phyloP scores from a whole-genome alignment of 2,113 vertebrate species.

The Malurus cyaneus region DNA sequence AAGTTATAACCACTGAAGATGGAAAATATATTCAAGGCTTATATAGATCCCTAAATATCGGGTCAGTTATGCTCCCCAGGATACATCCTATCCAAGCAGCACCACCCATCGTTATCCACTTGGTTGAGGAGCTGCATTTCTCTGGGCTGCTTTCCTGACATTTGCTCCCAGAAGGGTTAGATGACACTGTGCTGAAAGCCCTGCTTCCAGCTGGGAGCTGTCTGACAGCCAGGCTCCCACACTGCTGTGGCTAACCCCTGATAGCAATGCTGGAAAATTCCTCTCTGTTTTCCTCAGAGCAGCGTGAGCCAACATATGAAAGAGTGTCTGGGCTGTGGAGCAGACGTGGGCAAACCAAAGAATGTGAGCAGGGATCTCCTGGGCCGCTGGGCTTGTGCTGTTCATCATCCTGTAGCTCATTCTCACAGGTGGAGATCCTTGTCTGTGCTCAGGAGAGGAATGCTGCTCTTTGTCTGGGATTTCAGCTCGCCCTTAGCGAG shows the following conservation, averaged over 20 bases:
- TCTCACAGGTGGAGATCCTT: background rate
- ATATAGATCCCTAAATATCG: background rate
- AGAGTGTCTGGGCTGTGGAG: background rate
- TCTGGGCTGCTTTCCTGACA: background rate
- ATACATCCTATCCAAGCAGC: background rate
- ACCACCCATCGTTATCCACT: background rate
- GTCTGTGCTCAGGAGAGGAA: background rate
- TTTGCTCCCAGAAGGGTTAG: background rate
- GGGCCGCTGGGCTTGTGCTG: fast-evolving
- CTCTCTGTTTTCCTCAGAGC: background rate
- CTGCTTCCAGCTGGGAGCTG: slow-evolving; percentile 15
- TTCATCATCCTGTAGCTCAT: background rate
- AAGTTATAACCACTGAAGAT: background rate
- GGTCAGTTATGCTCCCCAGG: background rate
- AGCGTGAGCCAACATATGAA: background rate
- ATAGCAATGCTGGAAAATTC: slow-evolving; percentile 9
- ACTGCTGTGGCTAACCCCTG: background rate
- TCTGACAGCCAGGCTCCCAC: background rate
- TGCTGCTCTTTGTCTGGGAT: background rate
- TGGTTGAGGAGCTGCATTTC: background rate
- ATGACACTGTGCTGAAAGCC: background rate
- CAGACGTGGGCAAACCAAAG: background rate
- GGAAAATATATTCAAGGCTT: slow-evolving; percentile 19
- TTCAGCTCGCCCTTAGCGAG: background rate
- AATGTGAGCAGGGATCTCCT: background rate